phyloP scores from a whole-genome alignment of 2,888 invertebrate species.

The Callyntrura guangdongensis region DNA sequence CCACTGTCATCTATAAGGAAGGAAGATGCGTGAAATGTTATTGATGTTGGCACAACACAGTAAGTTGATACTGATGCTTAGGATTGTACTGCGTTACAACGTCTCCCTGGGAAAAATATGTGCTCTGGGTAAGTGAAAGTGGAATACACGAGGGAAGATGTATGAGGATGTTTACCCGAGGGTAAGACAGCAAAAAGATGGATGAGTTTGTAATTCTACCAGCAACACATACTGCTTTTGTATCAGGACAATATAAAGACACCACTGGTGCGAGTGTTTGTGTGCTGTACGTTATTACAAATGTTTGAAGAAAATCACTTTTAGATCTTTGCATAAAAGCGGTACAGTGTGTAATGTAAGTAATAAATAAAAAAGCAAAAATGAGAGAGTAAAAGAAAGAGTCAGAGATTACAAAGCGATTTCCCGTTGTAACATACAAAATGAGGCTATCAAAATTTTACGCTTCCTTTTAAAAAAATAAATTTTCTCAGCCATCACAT shows the following conservation, averaged over 20 bases:
- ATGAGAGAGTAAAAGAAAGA: no score
- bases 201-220: constrained; percentile 35
- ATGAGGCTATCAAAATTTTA: no score
- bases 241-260: background rate
- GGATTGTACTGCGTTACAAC: background rate
- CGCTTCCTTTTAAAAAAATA: no score
- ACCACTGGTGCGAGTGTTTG: no score
- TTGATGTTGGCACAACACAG: background rate
- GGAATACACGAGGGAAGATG: constrained; percentile 32
- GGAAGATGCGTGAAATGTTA: background rate
- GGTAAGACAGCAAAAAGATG: constrained; percentile 54
- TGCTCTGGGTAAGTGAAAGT: constrained; percentile 16
- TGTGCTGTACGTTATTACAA: background rate
- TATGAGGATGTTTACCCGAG: constrained; percentile 50
- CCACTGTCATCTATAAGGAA: background rate
- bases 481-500: no score
- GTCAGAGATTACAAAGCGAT: no score
- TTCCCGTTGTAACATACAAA: no score
- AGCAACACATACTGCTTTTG: background rate
- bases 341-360: no score
- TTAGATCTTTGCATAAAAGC: no score
- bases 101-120: background rate
- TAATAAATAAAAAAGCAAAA: no score
- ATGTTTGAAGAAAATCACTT: background rate
- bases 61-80: background rate